Conservation (phyloP, 2,797 vertebrate genomes). For the Hoplostethus atlanticus region DNA sequence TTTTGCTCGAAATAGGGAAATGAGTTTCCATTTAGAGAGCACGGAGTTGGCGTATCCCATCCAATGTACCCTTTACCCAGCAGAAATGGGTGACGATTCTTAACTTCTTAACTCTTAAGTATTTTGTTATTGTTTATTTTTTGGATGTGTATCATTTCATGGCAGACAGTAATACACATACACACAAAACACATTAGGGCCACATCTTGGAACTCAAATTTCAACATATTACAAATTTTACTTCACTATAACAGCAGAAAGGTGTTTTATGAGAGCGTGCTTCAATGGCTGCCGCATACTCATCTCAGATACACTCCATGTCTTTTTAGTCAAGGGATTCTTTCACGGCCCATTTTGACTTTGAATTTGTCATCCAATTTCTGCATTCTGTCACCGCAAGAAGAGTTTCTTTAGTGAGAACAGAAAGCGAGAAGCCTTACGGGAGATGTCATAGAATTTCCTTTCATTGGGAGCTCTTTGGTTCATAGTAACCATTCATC, state of each 20-base stretch:
- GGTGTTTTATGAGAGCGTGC: neutral
- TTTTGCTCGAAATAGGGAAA: no score
- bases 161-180: neutral
- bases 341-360: constrained; percentile 6
- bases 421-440: neutral
- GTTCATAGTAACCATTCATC: neutral
- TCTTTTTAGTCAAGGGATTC: constrained; percentile 6
- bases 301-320: constrained; percentile 1
- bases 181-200: constrained; percentile 2
- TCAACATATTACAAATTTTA: neutral
- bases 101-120: no score
- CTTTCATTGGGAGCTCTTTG: neutral
- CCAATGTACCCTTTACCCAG: neutral
- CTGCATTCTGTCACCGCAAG: constrained; percentile 1
- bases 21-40: no score
- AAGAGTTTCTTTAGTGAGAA: neutral
- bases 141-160: no score
- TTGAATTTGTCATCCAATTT: neutral
- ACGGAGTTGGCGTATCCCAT: no score
- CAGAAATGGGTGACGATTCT: neutral
- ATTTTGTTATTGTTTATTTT: no score
- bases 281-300: neutral
- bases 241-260: neutral
- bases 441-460: neutral
- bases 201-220: neutral